Evolutionary conservation across 2,888 invertebrate genomes (phyloP).

Genomic region (Hirtodrosophila duncani): DNA sequence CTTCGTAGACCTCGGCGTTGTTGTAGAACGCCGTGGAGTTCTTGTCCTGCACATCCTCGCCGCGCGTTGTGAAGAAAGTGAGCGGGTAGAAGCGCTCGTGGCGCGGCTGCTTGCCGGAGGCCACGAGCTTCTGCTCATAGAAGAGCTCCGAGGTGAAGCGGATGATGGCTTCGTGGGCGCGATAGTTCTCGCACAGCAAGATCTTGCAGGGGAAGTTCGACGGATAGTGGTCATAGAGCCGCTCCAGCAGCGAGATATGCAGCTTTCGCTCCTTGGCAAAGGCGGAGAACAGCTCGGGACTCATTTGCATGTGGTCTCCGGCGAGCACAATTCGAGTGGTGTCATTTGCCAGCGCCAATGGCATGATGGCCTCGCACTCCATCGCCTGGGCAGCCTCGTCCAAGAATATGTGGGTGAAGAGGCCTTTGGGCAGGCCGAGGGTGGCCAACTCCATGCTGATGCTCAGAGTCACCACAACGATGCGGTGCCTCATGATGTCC

Average conservation of each 20-base stretch:
- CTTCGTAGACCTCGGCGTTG: constrained; percentile 88
- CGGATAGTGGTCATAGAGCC: constrained; percentile 88
- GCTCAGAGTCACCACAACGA: constrained; percentile 88
- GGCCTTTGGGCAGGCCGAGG: constrained; percentile 83
- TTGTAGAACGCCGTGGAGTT: constrained; percentile 90
- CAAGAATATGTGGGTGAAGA: constrained; percentile 87
- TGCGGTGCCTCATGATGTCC: constrained; percentile 84
- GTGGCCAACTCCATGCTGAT: constrained; percentile 87
- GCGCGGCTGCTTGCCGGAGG: constrained; percentile 85
- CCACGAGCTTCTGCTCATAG: constrained; percentile 87
- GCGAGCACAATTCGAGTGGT: constrained; percentile 88
- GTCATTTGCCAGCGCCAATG: constrained; percentile 85
- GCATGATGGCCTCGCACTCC: constrained; percentile 91
- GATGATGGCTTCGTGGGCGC: constrained; percentile 89
- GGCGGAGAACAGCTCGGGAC: constrained; percentile 88
- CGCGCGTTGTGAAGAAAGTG: constrained; percentile 88
- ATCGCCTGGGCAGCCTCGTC: constrained; percentile 93
- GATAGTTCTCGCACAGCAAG: constrained; percentile 88
- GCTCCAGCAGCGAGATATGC: constrained; percentile 86
- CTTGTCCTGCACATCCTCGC: constrained; percentile 88
- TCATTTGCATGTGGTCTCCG: constrained; percentile 92
- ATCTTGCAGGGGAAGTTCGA: constrained; percentile 87
- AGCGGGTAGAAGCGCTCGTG: constrained; percentile 86
- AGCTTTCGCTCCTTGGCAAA: constrained; percentile 85
- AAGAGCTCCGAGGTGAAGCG: constrained; percentile 89